phyloP scores from a whole-genome alignment of 2,113 vertebrate genomes.

The Spilogale gracilis region DNA sequence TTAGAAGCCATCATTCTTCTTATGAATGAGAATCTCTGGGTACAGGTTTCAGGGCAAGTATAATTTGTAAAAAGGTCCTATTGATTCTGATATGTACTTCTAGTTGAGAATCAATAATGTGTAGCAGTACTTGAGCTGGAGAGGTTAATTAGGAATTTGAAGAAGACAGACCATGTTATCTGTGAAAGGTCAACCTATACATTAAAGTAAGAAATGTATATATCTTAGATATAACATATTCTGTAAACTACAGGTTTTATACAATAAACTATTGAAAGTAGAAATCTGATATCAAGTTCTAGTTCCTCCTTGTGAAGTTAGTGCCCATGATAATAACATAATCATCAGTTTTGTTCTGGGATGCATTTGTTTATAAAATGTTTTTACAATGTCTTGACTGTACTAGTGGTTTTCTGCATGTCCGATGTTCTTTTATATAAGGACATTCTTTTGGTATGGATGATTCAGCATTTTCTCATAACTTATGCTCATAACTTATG shows the following conservation, averaged over 20 bases:
- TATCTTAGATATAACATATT: neutral
- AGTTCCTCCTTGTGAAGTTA: neutral
- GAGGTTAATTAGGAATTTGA: neutral
- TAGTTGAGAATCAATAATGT: neutral
- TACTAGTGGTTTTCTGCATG: neutral
- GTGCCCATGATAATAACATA: neutral
- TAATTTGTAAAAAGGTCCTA: neutral
- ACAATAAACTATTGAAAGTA: neutral
- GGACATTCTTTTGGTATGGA: neutral
- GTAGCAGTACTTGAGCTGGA: neutral
- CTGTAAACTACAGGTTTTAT: neutral
- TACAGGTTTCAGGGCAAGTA: neutral
- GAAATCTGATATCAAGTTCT: neutral
- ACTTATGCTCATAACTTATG: neutral
- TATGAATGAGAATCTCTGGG: neutral
- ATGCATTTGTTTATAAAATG: neutral
- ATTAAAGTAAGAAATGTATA: neutral
- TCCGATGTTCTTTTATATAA: neutral
- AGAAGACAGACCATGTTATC: neutral
- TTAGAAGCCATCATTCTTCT: neutral
- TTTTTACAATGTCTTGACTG: neutral
- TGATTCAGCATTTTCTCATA: neutral
- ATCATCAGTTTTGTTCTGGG: neutral
- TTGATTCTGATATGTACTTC: neutral
- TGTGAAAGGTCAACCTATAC: neutral